A percentile compares a stretch with the other conserved stretches of the same genome.
Conservation (phyloP, 2,113 vertebrate species). For the Anser cygnoides region DNA sequence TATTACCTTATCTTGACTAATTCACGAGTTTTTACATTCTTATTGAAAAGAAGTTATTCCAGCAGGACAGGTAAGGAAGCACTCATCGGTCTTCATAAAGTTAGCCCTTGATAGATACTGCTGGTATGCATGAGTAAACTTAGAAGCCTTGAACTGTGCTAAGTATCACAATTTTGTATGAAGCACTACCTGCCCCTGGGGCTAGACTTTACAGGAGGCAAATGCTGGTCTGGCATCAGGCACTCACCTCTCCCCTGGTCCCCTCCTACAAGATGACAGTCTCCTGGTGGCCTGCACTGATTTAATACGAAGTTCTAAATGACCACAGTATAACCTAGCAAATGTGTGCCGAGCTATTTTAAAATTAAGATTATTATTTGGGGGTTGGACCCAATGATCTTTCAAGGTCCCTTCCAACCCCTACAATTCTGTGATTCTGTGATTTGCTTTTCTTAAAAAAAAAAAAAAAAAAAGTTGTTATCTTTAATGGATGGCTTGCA, state of each 20-base stretch:
- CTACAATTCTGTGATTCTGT: too few species aligned
- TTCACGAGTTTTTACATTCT: not conserved
- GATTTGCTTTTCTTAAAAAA: not conserved
- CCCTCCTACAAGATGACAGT: not conserved
- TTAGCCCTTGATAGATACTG: not conserved
- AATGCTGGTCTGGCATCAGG: not conserved
- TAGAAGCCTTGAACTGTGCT: not conserved
- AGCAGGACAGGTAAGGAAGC: not conserved
- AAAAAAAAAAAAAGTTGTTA: not conserved
- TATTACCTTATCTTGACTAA: not conserved
- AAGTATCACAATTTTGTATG: not conserved
- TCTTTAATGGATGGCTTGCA: not conserved
- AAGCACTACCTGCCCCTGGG: not conserved
- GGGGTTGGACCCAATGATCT: too few species aligned
- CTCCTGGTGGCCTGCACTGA: not conserved
- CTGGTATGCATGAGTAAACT: not conserved
- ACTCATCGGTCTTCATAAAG: not conserved
- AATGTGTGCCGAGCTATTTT: not conserved
- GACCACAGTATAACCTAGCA: not conserved
- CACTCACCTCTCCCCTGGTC: not conserved
- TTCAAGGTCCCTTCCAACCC: too few species aligned
- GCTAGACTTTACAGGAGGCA: not conserved
- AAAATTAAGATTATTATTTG: not conserved
- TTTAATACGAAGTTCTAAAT: not conserved
- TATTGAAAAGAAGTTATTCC: not conserved